Percentiles rank a stretch among this genome's conserved stretches.
These are phyloP conservation scores for Xanthia icteritia DNA, from an alignment of 2,888 invertebrate species.

Conservation along the genomic window DNA sequence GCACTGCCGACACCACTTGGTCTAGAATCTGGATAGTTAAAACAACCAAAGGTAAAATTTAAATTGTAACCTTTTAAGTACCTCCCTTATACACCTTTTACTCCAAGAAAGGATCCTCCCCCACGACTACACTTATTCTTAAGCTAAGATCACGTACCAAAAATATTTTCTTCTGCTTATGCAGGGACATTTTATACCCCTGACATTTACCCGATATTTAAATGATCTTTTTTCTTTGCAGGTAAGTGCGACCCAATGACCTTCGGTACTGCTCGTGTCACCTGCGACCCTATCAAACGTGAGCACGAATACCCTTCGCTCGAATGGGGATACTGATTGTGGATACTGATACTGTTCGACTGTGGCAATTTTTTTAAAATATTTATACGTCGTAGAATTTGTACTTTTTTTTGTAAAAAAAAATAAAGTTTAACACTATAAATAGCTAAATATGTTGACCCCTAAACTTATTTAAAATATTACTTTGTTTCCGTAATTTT, in stretches of 20 bases:
- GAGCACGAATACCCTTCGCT: constrained; percentile 25
- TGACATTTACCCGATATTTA: constrained; percentile 31
- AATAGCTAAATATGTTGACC: background rate
- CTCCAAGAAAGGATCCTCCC: background rate
- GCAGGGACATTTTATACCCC: background rate
- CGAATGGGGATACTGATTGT: constrained; percentile 17
- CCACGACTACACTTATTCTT: background rate
- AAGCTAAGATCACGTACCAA: constrained; percentile 12
- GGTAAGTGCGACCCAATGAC: constrained; percentile 60
- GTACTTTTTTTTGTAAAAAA: background rate
- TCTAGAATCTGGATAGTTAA: too few species aligned
- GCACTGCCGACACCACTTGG: too few species aligned
- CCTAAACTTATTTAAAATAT: background rate
- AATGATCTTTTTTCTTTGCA: constrained; percentile 57
- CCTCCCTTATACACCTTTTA: too few species aligned
- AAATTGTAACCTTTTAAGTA: background rate
- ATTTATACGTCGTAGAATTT: too few species aligned
- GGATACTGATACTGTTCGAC: background rate
- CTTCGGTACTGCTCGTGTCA: constrained; percentile 28
- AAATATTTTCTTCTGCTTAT: constrained; percentile 34
- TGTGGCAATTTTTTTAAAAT: background rate
- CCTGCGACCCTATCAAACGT: constrained; percentile 45
- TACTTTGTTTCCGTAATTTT: background rate
- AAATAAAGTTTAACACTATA: background rate
- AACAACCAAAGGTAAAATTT: background rate